phyloP scores from a whole-genome alignment of 2,797 vertebrate species.

The Hyperoplus lanceolatus region DNA sequence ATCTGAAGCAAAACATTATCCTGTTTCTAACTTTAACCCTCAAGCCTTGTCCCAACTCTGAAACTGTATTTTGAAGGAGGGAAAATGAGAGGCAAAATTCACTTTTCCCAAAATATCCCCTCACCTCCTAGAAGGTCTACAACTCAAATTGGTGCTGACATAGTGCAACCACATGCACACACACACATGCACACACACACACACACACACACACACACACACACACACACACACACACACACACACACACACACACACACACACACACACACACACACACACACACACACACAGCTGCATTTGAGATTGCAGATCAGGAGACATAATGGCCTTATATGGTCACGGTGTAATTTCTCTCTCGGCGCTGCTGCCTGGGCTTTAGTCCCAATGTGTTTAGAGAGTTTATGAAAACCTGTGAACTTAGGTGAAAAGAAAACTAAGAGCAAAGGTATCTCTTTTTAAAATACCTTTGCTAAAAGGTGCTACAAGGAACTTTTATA shows the following conservation, averaged over 20 bases:
- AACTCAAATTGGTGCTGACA: constrained; percentile 29
- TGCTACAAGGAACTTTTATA: too few relatives aligned
- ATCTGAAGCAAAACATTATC: constrained; percentile 1
- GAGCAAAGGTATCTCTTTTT: constrained; percentile 6
- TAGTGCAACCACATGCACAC: background rate
- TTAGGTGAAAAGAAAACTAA: constrained; percentile 18
- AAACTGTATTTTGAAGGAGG: constrained; percentile 6
- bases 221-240: constrained; percentile 28
- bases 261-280: constrained; percentile 30
- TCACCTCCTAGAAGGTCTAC: constrained; percentile 27
- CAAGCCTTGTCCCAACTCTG: constrained; percentile 6
- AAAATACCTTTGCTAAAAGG: background rate
- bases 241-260: constrained; percentile 35
- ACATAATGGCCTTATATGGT: constrained; percentile 69
- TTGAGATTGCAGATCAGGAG: constrained; percentile 61
- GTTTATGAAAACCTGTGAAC: constrained; percentile 66
- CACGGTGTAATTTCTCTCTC: constrained; percentile 42
- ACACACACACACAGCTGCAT: constrained; percentile 47
- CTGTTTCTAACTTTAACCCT: constrained; percentile 5
- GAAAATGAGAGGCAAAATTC: constrained; percentile 18
- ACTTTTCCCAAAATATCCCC: constrained; percentile 21
- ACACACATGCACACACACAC: background rate
- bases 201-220: constrained; percentile 43
- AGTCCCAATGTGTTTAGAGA: constrained; percentile 55
- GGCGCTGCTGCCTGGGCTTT: constrained; percentile 43